phyloP scores from a whole-genome alignment of 2,113 vertebrate genomes.

The Mirounga angustirostris region DNA sequence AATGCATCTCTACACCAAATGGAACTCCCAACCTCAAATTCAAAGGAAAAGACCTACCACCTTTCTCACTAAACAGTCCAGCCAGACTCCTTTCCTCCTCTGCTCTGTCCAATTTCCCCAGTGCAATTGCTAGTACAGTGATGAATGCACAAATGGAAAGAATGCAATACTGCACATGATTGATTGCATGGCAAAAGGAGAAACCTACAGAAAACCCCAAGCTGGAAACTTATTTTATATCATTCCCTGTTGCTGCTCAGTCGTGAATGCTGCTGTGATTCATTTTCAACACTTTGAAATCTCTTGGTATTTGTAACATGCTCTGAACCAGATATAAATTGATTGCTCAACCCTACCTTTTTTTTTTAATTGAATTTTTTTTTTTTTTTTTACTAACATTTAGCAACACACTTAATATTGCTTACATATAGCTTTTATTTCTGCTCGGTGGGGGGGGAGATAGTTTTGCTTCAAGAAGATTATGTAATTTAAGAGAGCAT shows the following conservation, averaged over 20 bases:
- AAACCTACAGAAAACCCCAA: constrained; percentile 67
- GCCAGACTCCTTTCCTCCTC: not conserved
- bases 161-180: constrained; percentile 61
- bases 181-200: constrained; percentile 58
- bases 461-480: not conserved
- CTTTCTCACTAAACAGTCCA: not conserved
- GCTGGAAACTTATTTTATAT: constrained; percentile 64
- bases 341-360: constrained; percentile 43
- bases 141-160: constrained; percentile 57
- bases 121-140: not conserved
- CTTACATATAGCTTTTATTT: constrained; percentile 45
- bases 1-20: not conserved
- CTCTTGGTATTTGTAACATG: constrained; percentile 73
- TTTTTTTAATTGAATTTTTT: constrained; percentile 21
- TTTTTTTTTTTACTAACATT: constrained; percentile 67
- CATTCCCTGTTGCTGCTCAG: constrained; percentile 56
- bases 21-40: not conserved
- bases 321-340: constrained; percentile 67
- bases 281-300: constrained; percentile 71
- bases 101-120: not conserved
- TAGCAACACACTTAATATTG: constrained; percentile 57
- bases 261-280: constrained; percentile 65
- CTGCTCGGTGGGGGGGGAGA: not conserved
- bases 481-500: not conserved
- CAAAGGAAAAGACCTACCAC: constrained; percentile 1